Conservation (phyloP, 92 coral and sea anemone species). For the Muricea muricata region DNA sequence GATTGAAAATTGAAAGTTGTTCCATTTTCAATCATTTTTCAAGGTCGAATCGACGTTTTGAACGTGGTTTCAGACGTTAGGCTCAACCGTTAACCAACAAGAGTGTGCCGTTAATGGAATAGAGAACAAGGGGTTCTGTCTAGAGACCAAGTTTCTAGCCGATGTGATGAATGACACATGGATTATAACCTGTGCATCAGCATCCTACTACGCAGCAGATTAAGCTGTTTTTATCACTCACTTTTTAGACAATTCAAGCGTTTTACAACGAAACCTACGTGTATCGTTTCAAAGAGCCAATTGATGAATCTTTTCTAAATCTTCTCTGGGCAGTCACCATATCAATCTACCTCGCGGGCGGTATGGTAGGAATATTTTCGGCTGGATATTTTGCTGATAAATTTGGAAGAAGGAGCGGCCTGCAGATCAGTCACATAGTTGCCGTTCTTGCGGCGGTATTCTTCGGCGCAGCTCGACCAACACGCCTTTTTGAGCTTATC, state of each 20-base stretch:
- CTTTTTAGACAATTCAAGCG: slow-evolving; percentile 12
- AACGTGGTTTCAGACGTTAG: too few relatives aligned
- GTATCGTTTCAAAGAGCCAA: slow-evolving; percentile 1
- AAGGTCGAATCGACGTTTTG: too few relatives aligned
- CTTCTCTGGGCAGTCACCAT: slow-evolving; percentile 1
- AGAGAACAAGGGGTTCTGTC: too few relatives aligned
- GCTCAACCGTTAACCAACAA: too few relatives aligned
- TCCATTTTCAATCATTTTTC: too few relatives aligned
- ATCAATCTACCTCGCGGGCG: slow-evolving; percentile 9
- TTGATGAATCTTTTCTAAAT: not conserved
- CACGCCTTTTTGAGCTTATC: not conserved
- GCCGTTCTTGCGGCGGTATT: slow-evolving; percentile 19
- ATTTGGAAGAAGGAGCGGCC: slow-evolving; percentile 4
- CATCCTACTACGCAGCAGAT: too few relatives aligned
- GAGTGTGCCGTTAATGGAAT: too few relatives aligned
- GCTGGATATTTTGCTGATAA: slow-evolving; percentile 20
- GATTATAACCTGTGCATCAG: too few relatives aligned
- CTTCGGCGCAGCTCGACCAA: slow-evolving; percentile 6
- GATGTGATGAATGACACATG: too few relatives aligned
- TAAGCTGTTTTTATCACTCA: not conserved
- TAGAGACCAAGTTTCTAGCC: too few relatives aligned
- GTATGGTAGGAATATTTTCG: slow-evolving; percentile 12
- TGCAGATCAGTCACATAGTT: slow-evolving; percentile 16
- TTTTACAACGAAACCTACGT: not conserved
- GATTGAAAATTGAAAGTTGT: too few relatives aligned